Evolutionary conservation across 1,140 invertebrate genomes (phyloP).

Genomic region (Drosophila leontia): DNA sequence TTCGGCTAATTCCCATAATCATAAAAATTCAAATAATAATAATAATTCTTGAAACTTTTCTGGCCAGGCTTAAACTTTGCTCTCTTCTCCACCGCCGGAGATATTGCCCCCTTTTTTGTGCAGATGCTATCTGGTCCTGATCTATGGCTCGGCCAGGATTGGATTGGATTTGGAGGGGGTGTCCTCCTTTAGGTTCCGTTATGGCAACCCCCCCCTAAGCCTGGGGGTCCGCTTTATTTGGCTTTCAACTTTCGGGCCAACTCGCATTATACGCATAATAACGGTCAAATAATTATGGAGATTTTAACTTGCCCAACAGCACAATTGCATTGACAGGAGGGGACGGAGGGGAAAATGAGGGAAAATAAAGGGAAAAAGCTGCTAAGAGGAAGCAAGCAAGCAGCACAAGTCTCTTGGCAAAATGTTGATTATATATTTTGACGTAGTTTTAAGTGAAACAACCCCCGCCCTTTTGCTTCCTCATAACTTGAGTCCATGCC

Average conservation of each 20-base stretch:
- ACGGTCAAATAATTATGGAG: constrained; percentile 72
- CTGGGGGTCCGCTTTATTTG: constrained; percentile 26
- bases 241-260: constrained; percentile 63
- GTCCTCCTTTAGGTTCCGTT: constrained; percentile 1
- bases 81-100: no score
- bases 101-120: constrained; percentile 8
- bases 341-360: background rate
- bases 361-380: constrained; percentile 2
- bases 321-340: constrained; percentile 43
- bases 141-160: constrained; percentile 43
- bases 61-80: constrained; percentile 13
- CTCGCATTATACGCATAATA: constrained; percentile 71
- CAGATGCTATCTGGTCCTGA: constrained; percentile 57
- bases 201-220: constrained; percentile 14
- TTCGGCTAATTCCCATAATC: constrained; percentile 38
- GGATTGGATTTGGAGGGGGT: background rate
- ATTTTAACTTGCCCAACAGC: constrained; percentile 62
- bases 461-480: background rate
- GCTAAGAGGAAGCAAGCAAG: background rate
- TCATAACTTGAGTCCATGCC: constrained; percentile 30
- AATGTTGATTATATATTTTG: constrained; percentile 76
- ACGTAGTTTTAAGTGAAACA: constrained; percentile 67
- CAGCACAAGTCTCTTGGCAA: constrained; percentile 30
- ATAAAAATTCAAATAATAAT: constrained; percentile 37
- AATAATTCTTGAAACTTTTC: constrained; percentile 41